Percentiles rank a stretch among this genome's conserved stretches.
Conservation (phyloP, 1,140 invertebrate genomes). For the Luehdorfia chinensis region DNA sequence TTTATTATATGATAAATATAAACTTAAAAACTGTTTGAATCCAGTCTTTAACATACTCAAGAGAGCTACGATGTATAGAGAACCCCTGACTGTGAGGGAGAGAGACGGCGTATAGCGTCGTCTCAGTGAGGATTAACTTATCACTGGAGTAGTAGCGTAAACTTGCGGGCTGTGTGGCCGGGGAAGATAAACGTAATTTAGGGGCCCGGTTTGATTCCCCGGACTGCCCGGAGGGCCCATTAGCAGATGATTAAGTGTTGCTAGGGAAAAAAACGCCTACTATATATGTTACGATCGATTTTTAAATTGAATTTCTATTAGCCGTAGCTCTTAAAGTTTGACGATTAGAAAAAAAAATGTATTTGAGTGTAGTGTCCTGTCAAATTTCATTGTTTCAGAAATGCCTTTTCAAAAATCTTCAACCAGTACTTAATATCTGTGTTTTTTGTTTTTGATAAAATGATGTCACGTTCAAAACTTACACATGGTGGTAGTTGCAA, state of each 20-base stretch:
- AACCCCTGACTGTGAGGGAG: neutral
- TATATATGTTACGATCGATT: neutral
- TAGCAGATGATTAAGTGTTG: constrained; percentile 11
- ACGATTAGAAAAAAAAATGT: neutral
- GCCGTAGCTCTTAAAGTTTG: neutral
- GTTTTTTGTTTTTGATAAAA: no score
- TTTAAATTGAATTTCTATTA: neutral
- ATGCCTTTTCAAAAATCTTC: no score
- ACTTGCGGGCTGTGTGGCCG: constrained; percentile 11
- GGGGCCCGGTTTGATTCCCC: constrained; percentile 1
- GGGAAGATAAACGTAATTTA: constrained; percentile 9
- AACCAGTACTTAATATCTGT: no score
- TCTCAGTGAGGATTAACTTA: constrained; percentile 9
- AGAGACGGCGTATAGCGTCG: neutral
- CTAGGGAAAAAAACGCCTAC: neutral
- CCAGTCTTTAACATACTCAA: no score
- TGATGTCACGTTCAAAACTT: no score
- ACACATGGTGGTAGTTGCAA: no score
- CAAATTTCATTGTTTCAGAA: no score
- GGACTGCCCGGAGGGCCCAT: constrained; percentile 2
- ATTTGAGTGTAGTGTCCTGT: no score
- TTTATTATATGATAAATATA: no score
- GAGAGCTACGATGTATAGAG: neutral
- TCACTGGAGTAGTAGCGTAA: constrained; percentile 8
- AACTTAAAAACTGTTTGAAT: no score